Percentiles rank a stretch among this genome's conserved stretches.
phyloP scores from a whole-genome alignment of 2,113 vertebrate species.

The Hippocampus abdominalis region DNA sequence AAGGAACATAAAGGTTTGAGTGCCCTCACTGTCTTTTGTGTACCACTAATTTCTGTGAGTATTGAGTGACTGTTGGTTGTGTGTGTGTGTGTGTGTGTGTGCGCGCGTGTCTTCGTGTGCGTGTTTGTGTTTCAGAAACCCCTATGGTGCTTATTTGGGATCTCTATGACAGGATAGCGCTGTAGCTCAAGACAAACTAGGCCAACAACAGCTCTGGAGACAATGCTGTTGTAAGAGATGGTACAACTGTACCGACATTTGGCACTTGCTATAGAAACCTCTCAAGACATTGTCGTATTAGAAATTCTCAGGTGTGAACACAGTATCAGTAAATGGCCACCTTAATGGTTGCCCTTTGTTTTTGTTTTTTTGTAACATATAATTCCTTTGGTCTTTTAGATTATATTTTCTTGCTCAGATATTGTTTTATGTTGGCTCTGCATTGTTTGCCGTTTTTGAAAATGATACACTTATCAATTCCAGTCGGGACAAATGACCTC shows the following conservation, averaged over 20 bases:
- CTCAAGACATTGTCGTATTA: constrained; percentile 53
- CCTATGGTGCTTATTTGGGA: constrained; percentile 63
- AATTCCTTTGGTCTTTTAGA: no score
- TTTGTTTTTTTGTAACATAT: no score
- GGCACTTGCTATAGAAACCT: constrained; percentile 60
- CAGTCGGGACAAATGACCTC: no score
- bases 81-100: background rate
- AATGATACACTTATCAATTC: no score
- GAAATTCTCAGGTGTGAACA: constrained; percentile 48
- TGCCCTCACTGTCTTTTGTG: background rate
- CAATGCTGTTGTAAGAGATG: constrained; percentile 16
- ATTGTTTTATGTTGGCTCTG: no score
- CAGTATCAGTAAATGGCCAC: background rate
- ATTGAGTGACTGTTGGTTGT: constrained; percentile 2
- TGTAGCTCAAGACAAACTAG: constrained; percentile 64
- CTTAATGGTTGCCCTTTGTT: no score
- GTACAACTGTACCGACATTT: constrained; percentile 35
- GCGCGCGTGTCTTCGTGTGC: background rate
- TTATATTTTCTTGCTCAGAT: no score
- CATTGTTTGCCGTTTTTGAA: no score
- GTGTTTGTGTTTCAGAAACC: constrained; percentile 26
- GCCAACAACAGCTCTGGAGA: constrained; percentile 51
- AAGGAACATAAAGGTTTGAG: background rate
- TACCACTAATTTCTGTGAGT: background rate
- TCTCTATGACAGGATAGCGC: constrained; percentile 54